Base-by-base conservation (phyloP, 2,888 invertebrate species). In the Tupiocoris notatus region DNA sequence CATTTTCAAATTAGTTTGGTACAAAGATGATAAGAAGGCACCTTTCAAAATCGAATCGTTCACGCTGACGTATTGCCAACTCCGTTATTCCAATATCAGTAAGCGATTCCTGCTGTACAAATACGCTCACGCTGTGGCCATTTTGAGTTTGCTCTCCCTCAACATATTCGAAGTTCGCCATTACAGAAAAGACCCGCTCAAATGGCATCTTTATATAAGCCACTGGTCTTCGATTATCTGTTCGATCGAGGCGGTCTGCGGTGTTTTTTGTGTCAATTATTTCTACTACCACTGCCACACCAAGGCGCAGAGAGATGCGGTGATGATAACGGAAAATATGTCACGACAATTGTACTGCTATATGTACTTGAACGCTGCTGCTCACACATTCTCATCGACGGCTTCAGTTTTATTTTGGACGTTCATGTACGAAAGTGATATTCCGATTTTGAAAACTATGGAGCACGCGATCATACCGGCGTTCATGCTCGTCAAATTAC, bases 181-280 rank as follows among this genome's bases (percentile, higher is more conserved):
- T 18, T 21, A 20, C 23, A 56, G 22, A 22, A 21, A 9, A 20
- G 56, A 57, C 12, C 39, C 39, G 12, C n/a, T 67, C 12, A 17
- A 3, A 67, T 71, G 71, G 71, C 39, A 61, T 54, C 16, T 71
- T 17, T 61, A 59, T 24, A 1, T 71, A 16, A 71, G 59, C 61
- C 59, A 71, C 17, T 71, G 71, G 71, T 71, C 61, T 2, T 18
- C 62, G 12, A 1, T 62, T 9, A 20, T 71, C 17, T 39, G 71
- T 20, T 1, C 23, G 17, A 6, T 39, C 20, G 71, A 71, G 59
- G 71, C 61, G 1, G 1, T 21, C 16, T 59, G 61, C 9, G 71
- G 71, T 18, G 20, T 62, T 3, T 71, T 71, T 18, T 21, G 24
- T 9, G 71, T 61, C 2, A 71, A 21, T 39, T 71, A 71, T 39